phyloP scores from a whole-genome alignment of 2,113 vertebrate genomes.

The Xenopus laevis region DNA sequence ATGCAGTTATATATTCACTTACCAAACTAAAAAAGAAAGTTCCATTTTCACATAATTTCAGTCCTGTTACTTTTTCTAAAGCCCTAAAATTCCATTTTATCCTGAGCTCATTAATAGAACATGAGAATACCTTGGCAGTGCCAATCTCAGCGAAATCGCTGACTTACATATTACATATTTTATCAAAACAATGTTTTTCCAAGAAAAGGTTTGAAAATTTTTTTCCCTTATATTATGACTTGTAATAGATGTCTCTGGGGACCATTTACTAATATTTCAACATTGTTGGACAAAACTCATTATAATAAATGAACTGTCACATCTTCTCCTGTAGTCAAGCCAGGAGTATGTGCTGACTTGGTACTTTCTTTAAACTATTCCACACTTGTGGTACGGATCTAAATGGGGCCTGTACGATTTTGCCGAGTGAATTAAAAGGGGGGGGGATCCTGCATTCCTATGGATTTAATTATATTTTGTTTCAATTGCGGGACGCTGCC shows the following conservation, averaged over 20 bases:
- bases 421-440: neutral
- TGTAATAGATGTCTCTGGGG: slow-evolving; percentile 19
- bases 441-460: neutral
- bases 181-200: slow-evolving; percentile 6
- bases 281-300: slow-evolving; percentile 35
- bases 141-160: slow-evolving; percentile 9
- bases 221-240: slow-evolving; percentile 25
- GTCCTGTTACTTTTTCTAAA: neutral
- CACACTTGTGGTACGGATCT: slow-evolving; percentile 19
- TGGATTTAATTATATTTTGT: slow-evolving; percentile 32
- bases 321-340: slow-evolving; percentile 4
- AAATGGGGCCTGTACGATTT: slow-evolving; percentile 23
- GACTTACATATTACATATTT: slow-evolving; percentile 30
- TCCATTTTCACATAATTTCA: neutral
- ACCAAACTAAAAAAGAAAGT: neutral
- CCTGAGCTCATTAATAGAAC: slow-evolving; percentile 19
- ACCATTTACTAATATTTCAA: slow-evolving; percentile 41
- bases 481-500: slow-evolving; percentile 3
- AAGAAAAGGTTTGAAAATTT: neutral
- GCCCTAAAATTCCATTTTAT: neutral
- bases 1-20: too few species aligned
- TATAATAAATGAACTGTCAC: slow-evolving; percentile 43
- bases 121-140: slow-evolving; percentile 4
- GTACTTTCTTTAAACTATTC: slow-evolving; percentile 25
- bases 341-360: slow-evolving; percentile 18